These are phyloP conservation scores for Onychostoma macrolepis DNA, from an alignment of 2,113 vertebrate species.

Conservation along the genomic window DNA sequence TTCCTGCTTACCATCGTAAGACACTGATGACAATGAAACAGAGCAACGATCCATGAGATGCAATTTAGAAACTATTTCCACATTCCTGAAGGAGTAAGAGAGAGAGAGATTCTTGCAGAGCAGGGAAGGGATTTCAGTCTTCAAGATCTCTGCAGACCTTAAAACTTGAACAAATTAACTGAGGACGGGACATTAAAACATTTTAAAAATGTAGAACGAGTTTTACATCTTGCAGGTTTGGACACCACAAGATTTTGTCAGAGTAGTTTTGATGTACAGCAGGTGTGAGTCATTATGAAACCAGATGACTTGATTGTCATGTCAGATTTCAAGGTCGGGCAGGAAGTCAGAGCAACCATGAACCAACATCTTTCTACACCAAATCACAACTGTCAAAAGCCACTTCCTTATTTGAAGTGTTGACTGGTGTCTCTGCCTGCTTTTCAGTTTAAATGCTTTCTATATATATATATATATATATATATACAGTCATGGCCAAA, in stretches of 20 bases:
- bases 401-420: background rate
- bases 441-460: background rate
- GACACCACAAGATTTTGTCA: background rate
- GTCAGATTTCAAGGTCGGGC: background rate
- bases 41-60: background rate
- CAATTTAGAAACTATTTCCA: background rate
- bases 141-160: background rate
- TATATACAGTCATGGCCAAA: too few species aligned
- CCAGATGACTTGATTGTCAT: background rate
- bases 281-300: background rate
- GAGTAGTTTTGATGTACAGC: background rate
- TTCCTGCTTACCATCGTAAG: background rate
- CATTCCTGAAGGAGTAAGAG: background rate
- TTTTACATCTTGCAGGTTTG: background rate
- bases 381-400: constrained; percentile 29
- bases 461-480: too few species aligned
- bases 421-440: background rate
- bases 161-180: background rate
- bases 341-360: background rate
- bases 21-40: background rate
- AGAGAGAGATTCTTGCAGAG: background rate
- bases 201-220: background rate
- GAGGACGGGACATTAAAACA: background rate
- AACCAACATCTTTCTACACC: background rate
- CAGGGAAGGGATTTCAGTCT: background rate